Percentiles rank a stretch among this genome's conserved stretches.
These are phyloP conservation scores for Scaptodrosophila lebanonensis DNA, from an alignment of 1,140 invertebrate genomes.

Conservation along the genomic window DNA sequence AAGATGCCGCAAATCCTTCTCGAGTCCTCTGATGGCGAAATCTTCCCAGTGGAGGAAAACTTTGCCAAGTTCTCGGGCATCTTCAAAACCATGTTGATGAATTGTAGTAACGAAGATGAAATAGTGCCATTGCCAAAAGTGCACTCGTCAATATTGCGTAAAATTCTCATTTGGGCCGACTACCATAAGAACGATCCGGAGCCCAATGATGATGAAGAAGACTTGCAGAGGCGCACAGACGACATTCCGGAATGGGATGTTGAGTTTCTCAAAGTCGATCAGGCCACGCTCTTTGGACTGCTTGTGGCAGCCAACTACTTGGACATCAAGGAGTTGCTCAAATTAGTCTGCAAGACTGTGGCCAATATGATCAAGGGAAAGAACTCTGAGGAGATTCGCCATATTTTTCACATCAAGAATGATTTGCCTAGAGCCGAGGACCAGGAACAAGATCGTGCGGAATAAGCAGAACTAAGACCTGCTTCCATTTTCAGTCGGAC, in stretches of 20 bases:
- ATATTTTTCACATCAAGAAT: too few species aligned
- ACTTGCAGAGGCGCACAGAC: constrained; percentile 97
- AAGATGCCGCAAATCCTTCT: constrained; percentile 92
- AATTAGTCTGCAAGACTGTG: constrained; percentile 99
- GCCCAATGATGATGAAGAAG: constrained; percentile 95
- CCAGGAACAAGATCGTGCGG: too few species aligned
- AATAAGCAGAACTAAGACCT: too few species aligned
- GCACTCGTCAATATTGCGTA: constrained; percentile 95
- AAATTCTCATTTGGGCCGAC: constrained; percentile 96
- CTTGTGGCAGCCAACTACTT: constrained; percentile 97
- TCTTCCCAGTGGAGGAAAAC: constrained; percentile 96
- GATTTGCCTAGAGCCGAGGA: too few species aligned
- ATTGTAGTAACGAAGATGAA: constrained; percentile 93
- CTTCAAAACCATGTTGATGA: constrained; percentile 79
- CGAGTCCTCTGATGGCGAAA: constrained; percentile 96
- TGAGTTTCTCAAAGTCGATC: constrained; percentile 97
- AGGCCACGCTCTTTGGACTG: constrained; percentile 96
- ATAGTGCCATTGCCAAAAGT: constrained; percentile 97
- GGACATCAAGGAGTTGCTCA: constrained; percentile 96
- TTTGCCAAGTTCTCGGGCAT: constrained; percentile 99
- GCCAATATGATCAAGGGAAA: constrained; percentile 99
- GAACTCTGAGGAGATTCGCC: constrained; percentile 96
- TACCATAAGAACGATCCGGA: constrained; percentile 96
- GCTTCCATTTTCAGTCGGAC: too few species aligned
- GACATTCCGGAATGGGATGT: constrained; percentile 97